phyloP scores from a whole-genome alignment of 2,113 vertebrate genomes.

The Grallaria varia region DNA sequence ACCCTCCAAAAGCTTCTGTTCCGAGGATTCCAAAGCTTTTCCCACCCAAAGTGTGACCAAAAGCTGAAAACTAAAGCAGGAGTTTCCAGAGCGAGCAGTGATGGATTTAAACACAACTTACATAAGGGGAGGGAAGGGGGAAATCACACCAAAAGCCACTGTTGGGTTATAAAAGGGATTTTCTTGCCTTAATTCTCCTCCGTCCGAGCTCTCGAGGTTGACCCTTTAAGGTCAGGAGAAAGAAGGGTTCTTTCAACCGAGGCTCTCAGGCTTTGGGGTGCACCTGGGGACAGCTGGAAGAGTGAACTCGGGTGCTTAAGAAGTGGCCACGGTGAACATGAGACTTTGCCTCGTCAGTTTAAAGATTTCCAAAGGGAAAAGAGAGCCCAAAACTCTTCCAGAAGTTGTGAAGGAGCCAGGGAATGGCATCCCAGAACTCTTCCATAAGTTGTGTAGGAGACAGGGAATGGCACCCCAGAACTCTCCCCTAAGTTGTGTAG shows the following conservation, averaged over 20 bases:
- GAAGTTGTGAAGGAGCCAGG: not conserved
- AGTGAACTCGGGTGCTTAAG: not conserved
- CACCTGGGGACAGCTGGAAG: not conserved
- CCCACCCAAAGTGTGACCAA: not conserved
- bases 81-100: not conserved
- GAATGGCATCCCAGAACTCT: not conserved
- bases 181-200: not conserved
- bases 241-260: not conserved
- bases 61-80: not conserved
- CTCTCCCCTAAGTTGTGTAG: not conserved
- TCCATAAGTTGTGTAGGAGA: not conserved
- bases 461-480: not conserved
- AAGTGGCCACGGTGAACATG: fast-evolving
- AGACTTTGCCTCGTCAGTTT: not conserved
- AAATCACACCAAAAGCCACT: not conserved
- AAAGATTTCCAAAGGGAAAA: not conserved
- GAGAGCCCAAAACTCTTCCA: fast-evolving
- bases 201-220: not conserved
- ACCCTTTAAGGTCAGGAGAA: not conserved
- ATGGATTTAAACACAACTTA: not conserved
- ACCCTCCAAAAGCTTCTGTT: not conserved
- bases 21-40: not conserved
- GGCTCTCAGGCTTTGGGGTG: not conserved
- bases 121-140: not conserved
- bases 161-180: not conserved